Evolutionary conservation across 2,113 vertebrate genomes (phyloP), one percentile per base, ranked within the genome.

Genomic region (Pongo pygmaeus): DNA sequence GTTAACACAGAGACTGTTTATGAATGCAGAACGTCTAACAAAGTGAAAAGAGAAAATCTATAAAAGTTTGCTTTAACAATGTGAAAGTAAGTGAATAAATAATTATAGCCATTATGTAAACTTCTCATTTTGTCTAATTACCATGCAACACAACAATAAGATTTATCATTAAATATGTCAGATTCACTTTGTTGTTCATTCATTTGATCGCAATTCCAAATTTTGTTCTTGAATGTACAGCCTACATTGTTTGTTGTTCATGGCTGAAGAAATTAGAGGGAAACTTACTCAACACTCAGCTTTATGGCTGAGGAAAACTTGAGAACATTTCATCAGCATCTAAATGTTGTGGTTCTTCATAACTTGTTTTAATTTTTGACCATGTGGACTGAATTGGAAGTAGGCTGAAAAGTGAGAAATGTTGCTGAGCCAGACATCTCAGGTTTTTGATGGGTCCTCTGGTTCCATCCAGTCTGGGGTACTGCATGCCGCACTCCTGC

Each of bases 81-180:
- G 48, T 80, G 83, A 96, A 97, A 93, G 72, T 96, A 89, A 84
- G 95, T 90, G 78, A 97, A 92, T 95, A 98, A 96, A 96, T 78
- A 94, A 96, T 97, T 91, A 52, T 35, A 91, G 78, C 27, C 67
- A 86, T 96, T 96, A 83, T 35, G 30, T 95, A 55, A 91, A 95
- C 77, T 89, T 96, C 75, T 94, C 94, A 93, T 92, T 88, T 89
- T 89, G 59, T 87, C 96, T 97, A 96, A 93, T 97, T 95, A 94
- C 57, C 38, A 61, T 84, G 72, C n/a, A 89, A 64, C 25, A 74
- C 43, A 75, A 84, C 83, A 89, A 96, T 61, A 78, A 59, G 50
- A 80, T 94, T 89, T 97, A 67, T 94, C 40, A 96, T 89, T 61
- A 89, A 94, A 87, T 84, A 91, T 93, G 81, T 93, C 91, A 93